A percentile compares a stretch with the other conserved stretches of the same genome.
phyloP scores from a whole-genome alignment of 2,888 invertebrate species.

The Anthoptus insignis region DNA sequence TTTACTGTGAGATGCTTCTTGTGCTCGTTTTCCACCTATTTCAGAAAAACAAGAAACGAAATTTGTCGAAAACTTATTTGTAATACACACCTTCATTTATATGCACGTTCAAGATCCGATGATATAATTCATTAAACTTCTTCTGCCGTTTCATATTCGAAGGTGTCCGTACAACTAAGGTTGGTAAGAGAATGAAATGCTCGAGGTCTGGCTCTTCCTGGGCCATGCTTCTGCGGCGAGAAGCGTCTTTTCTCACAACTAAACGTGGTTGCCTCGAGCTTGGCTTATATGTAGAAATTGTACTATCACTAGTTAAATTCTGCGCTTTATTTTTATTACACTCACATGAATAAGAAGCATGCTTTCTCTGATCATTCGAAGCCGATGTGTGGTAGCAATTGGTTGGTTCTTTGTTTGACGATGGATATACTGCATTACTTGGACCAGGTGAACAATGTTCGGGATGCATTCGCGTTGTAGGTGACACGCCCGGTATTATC shows the following conservation, averaged over 20 bases:
- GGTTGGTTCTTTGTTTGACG: slow-evolving; percentile 64
- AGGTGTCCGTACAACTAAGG: slow-evolving; percentile 76
- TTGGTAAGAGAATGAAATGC: slow-evolving; percentile 76
- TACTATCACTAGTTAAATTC: slow-evolving; percentile 64
- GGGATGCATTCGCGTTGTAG: slow-evolving; percentile 53
- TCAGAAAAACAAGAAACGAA: too few relatives aligned
- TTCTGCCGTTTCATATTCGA: slow-evolving; percentile 79
- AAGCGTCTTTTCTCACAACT: slow-evolving; percentile 68
- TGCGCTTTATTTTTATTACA: slow-evolving; percentile 32
- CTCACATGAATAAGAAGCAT: slow-evolving; percentile 22
- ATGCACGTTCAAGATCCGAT: slow-evolving; percentile 73
- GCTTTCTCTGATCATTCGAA: slow-evolving; percentile 53
- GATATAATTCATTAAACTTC: slow-evolving; percentile 79
- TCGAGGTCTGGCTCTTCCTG: slow-evolving; percentile 73
- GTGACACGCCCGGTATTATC: slow-evolving; percentile 54
- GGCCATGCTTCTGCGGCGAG: slow-evolving; percentile 59
- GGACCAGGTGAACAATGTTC: slow-evolving; percentile 73
- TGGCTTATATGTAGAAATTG: slow-evolving; percentile 56
- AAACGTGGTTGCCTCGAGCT: slow-evolving; percentile 63
- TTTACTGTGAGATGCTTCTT: too few relatives aligned
- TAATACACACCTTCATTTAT: slow-evolving; percentile 60
- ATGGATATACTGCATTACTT: slow-evolving; percentile 61
- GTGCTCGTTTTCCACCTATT: too few relatives aligned
- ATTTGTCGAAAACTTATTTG: too few relatives aligned
- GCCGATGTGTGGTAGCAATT: slow-evolving; percentile 70